Base-by-base conservation (phyloP, 2,888 invertebrate genomes). In the Aleiodes alternator region DNA sequence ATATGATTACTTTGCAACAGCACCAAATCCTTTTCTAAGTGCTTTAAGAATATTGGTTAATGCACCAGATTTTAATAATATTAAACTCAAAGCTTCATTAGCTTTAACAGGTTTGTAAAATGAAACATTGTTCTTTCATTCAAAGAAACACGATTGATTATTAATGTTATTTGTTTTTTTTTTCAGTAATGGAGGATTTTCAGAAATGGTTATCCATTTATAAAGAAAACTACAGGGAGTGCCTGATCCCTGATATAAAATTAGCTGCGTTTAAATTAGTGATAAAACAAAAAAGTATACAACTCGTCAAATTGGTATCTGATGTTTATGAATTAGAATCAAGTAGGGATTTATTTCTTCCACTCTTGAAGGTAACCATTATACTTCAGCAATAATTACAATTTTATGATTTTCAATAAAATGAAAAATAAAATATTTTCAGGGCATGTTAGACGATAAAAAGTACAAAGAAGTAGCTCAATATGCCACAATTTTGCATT, bases 401-500 rank as follows among this genome's bases (percentile, higher is more conserved):
- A 43, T 7, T 9, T 43, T 7, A 43, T 9, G 8, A 7, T 43
- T 43, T 38, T 38, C 3, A 7, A 23, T 34, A 1, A 34, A 43
- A 43, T 43, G 9, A 11, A 43, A 43, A 66, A 51, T 16, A 43
- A 48, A 16, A 7, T 48, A 48, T 81, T 91, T 95, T 59, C 91
- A 92, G 85, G 91, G 92, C 71, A 89, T 94, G 84, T 89, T 94
- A 59, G 81, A 87, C 11, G 87, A 90, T 23, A 91, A 92, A 78
- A 90, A 92, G 81, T 95, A 93, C 87, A 96, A 95, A 91, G 94
- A 94, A 90, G 96, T 95, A 34, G 94, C 94, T 50, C 94, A 95
- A 85, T 92, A 94, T 90, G 92, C 93, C 7, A 91, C 93, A 72
- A 91, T 93, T 70, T 90, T 96, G 84, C 91, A 93, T 78, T 87